Conservation (phyloP, 2,113 vertebrate species). For the Eira barbara region DNA sequence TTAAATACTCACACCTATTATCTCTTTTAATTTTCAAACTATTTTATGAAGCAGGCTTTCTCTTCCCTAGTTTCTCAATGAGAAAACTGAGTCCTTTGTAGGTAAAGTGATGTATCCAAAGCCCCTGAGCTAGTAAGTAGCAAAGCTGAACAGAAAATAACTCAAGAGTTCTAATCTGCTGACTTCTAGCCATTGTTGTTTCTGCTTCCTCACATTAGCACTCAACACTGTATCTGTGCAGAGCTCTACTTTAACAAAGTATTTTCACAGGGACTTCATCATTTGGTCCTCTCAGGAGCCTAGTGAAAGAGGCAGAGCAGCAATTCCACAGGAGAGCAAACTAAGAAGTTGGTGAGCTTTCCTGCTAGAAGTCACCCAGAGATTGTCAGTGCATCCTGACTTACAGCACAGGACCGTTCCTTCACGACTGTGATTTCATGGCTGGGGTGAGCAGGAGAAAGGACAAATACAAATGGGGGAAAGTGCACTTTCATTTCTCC, state of each 20-base stretch:
- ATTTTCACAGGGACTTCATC: not conserved
- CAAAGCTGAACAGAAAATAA: conserved; percentile 16
- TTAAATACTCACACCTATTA: not conserved
- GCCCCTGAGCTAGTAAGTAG: not conserved
- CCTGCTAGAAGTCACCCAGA: not conserved
- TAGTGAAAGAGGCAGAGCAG: not conserved
- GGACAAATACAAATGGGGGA: not conserved
- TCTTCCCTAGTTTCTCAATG: not conserved
- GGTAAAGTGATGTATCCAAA: not conserved
- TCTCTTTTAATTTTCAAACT: not conserved
- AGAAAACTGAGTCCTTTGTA: not conserved
- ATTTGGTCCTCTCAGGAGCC: not conserved
- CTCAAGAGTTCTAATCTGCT: not conserved
- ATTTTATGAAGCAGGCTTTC: not conserved
- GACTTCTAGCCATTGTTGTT: not conserved
- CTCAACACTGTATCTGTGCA: not conserved
- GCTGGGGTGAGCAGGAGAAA: not conserved
- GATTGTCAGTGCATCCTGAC: not conserved
- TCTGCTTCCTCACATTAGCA: not conserved
- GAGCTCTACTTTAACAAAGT: conserved; percentile 3
- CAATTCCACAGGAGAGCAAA: not conserved
- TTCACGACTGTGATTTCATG: not conserved
- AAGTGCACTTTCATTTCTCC: not conserved
- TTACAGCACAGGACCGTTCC: not conserved
- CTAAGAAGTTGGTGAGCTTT: not conserved